Evolutionary conservation across 2,113 vertebrate species (phyloP).

Genomic region (Cynocephalus volans): DNA sequence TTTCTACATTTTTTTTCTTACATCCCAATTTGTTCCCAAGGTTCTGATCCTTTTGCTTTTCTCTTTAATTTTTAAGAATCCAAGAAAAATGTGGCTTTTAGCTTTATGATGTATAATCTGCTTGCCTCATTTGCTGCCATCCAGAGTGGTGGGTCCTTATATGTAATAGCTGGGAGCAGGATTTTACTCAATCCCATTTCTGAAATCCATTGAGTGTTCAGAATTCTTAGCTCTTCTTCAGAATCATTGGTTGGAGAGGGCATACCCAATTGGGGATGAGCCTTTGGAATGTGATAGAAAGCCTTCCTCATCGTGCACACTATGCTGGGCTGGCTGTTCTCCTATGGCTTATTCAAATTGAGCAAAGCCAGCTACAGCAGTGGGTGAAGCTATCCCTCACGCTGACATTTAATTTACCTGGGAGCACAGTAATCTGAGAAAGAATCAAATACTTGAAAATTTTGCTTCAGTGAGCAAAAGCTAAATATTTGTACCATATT

Average conservation of each 20-base stretch:
- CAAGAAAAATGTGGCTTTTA: neutral
- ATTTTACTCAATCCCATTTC: neutral
- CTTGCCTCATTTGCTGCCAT: neutral
- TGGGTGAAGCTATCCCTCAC: constrained; percentile 66
- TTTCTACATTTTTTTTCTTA: neutral
- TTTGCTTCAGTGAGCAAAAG: constrained; percentile 73
- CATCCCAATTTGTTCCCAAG: neutral
- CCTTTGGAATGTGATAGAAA: constrained; percentile 42
- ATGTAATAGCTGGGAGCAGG: neutral
- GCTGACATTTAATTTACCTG: constrained; percentile 79
- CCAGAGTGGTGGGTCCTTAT: neutral
- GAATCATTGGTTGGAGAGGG: neutral
- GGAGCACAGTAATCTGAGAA: constrained; percentile 79
- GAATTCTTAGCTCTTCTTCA: neutral
- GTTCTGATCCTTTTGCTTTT: neutral
- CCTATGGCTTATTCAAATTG: constrained; percentile 47
- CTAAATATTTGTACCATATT: neutral
- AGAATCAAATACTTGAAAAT: constrained; percentile 68
- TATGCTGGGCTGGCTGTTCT: constrained; percentile 4
- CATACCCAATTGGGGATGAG: neutral
- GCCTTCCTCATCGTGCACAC: neutral
- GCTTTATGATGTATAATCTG: neutral
- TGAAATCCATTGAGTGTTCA: neutral
- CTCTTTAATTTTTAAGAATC: neutral
- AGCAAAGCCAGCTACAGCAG: constrained; percentile 65